Evolutionary conservation across 2,797 vertebrate species (phyloP), one percentile per base, ranked within the genome.

Genomic region (Spinus pinus): DNA sequence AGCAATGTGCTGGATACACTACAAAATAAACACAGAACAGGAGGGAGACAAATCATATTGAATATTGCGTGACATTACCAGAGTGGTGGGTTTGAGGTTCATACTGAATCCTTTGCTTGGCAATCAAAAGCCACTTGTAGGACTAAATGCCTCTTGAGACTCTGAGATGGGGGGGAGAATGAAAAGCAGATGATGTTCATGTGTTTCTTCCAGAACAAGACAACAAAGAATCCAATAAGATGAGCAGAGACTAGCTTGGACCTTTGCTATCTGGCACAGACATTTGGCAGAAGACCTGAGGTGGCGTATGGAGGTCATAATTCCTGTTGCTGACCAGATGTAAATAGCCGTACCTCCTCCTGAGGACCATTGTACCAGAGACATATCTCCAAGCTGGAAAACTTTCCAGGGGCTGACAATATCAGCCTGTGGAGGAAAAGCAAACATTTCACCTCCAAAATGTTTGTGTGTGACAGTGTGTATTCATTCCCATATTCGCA

Each of bases 291-390:
- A 35, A 41, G 33, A 27, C 20, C 14, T 80, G 28, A 81, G 14
- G 21, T 1, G 3, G 7, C 0, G 4, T 31, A 2, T 5, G 54
- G 31, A 42, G 4, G 5, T 57, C 3, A 3, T 46, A 46, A 70
- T 86, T 70, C 24, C 35, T 66, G n/a, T 47, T 81, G 22, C 17
- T 80, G 51, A 8, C 8, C 31, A 49, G 9, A 12, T 9, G 7
- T 53, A 72, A 47, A 54, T 50, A 46, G 4, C 16, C 21, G 4
- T 23, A 10, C 2, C 12, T 86, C 25, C 6, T 69, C 10, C 24
- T 54, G 8, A 14, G 9, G 7, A 41, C 19, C 23, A 47, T 16
- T 25, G 17, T 49, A 39, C 12, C 2, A 7, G 18, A 50, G 25
- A 74, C 8, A 19, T 46, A 18, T 21, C 19, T 81, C 10, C 12